Percentiles rank a stretch among this genome's conserved stretches.
These are phyloP conservation scores for Synanthedon vespiformis DNA, from an alignment of 2,888 invertebrate genomes.

Conservation along the genomic window DNA sequence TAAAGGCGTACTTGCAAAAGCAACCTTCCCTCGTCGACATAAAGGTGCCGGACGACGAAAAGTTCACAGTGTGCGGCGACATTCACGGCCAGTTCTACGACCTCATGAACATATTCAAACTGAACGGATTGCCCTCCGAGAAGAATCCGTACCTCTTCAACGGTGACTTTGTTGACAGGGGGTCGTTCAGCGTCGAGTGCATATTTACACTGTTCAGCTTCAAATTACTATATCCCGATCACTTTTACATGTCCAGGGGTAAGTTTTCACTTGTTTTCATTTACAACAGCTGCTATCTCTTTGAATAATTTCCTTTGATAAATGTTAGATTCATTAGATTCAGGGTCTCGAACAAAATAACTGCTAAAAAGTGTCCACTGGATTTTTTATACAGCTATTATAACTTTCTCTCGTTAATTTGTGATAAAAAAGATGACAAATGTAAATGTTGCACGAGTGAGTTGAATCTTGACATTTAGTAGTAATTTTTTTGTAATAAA, in stretches of 20 bases:
- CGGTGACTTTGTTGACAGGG: slow-evolving; percentile 99
- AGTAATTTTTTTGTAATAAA: no score
- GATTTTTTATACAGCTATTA: no score
- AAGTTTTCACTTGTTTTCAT: slow-evolving; percentile 32
- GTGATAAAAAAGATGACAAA: no score
- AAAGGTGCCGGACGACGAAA: slow-evolving; percentile 83
- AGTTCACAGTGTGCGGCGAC: slow-evolving; percentile 98
- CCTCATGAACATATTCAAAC: slow-evolving; percentile 95
- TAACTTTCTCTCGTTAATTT: no score
- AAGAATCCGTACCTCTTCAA: slow-evolving; percentile 98
- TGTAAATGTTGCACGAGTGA: no score
- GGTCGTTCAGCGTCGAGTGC: slow-evolving; percentile 99
- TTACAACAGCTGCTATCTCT: no score
- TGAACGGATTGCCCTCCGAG: slow-evolving; percentile 96
- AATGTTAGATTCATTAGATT: no score
- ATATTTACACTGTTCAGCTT: slow-evolving; percentile 97
- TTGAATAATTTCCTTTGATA: no score
- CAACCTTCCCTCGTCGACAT: slow-evolving; percentile 94
- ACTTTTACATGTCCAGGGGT: slow-evolving; percentile 99
- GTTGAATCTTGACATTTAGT: no score
- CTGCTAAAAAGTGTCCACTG: no score
- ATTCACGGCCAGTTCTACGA: slow-evolving; percentile 99
- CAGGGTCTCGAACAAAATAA: no score
- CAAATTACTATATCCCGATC: slow-evolving; percentile 94
- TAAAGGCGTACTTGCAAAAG: slow-evolving; percentile 84